Conservation (phyloP, 2,888 invertebrate genomes). For the Phortica magna region DNA sequence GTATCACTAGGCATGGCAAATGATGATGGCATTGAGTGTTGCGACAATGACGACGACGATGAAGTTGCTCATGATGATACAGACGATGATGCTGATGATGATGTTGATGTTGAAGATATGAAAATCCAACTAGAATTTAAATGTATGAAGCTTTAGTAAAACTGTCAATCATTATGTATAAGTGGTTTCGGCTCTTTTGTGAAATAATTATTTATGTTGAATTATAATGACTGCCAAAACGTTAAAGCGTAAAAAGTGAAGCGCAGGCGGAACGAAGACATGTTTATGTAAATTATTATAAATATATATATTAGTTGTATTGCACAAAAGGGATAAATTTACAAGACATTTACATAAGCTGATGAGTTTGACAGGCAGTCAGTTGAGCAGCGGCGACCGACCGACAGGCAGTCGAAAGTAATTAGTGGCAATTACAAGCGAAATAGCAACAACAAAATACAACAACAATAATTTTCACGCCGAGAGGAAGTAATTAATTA, state of each 20-base stretch:
- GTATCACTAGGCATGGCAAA: too few species aligned
- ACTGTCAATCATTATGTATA: slow-evolving; percentile 14
- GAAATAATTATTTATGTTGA: not conserved
- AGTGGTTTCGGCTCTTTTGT: not conserved
- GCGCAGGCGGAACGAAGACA: too few species aligned
- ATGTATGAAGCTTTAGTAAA: not conserved
- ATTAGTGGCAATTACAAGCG: slow-evolving; percentile 24
- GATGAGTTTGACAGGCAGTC: not conserved
- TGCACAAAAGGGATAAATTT: too few species aligned
- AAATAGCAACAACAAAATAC: slow-evolving; percentile 57
- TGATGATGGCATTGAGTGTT: too few species aligned
- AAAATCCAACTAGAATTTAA: too few species aligned
- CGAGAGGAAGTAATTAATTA: slow-evolving; percentile 68
- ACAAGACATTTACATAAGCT: too few species aligned
- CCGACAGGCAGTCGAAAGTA: not conserved
- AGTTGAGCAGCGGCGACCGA: not conserved
- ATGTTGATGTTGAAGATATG: slow-evolving; percentile 6
- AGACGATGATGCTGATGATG: slow-evolving; percentile 10
- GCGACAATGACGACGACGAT: slow-evolving; percentile 7
- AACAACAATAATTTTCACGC: slow-evolving; percentile 65
- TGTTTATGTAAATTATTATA: not conserved
- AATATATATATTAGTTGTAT: not conserved
- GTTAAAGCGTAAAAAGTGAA: not conserved
- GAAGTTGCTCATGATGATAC: slow-evolving; percentile 9
- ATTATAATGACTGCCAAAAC: not conserved